Conservation (phyloP, 53 echinoderm and acorn worm species). For the Pentamera pediparva region DNA sequence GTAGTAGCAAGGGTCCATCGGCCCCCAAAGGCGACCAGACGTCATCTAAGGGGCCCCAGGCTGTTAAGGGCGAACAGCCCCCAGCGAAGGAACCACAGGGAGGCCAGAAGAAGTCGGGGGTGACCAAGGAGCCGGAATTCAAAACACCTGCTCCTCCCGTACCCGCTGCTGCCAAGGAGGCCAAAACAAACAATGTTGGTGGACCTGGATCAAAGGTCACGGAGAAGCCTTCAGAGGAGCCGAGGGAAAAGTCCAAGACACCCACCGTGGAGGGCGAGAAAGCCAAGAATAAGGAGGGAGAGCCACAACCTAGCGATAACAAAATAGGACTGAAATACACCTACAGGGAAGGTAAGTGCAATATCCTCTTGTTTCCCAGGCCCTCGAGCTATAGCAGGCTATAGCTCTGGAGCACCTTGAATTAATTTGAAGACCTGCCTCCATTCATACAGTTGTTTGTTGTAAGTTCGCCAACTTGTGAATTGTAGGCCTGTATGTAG, state of each 20-base stretch:
- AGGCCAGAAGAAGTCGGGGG: not conserved
- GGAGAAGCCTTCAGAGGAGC: conserved; percentile 30
- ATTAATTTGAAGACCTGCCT: no score
- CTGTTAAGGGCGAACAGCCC: not conserved
- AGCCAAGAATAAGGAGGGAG: conserved; percentile 66
- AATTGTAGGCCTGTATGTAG: no score
- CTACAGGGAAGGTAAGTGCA: conserved; percentile 99
- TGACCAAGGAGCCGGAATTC: not conserved
- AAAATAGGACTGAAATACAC: conserved; percentile 95
- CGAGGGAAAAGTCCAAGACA: conserved; percentile 29
- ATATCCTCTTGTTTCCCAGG: no score
- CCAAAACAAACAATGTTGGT: not conserved
- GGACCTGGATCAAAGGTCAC: not conserved
- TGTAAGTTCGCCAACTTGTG: no score
- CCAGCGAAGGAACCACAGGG: not conserved
- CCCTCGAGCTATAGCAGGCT: no score
- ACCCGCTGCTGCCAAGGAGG: not conserved
- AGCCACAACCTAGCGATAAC: conserved; percentile 67
- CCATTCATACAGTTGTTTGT: no score
- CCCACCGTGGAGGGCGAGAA: conserved; percentile 67
- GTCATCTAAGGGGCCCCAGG: no score
- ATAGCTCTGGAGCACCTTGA: no score
- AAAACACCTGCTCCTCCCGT: conserved; percentile 33
- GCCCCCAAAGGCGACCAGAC: no score
- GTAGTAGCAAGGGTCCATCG: no score